Evolutionary conservation across 2,888 invertebrate genomes (phyloP).

Genomic region (Agelastica alni): DNA sequence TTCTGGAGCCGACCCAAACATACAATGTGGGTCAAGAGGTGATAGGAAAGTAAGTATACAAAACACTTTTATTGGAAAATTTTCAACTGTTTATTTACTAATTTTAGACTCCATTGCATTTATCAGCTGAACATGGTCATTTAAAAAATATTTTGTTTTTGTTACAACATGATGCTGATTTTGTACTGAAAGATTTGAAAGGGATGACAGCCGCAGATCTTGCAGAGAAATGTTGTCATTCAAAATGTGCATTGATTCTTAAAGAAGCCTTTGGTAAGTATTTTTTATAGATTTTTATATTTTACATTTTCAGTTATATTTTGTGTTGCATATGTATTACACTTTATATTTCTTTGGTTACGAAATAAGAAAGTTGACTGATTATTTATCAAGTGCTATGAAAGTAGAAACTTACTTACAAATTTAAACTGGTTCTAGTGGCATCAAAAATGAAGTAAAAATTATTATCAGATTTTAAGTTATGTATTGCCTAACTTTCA

Average conservation of each 20-base stretch:
- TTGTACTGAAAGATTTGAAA: slow-evolving; percentile 65
- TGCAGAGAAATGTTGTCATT: slow-evolving; percentile 70
- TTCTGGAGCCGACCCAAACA: slow-evolving; percentile 73
- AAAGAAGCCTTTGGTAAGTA: slow-evolving; percentile 67
- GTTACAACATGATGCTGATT: slow-evolving; percentile 69
- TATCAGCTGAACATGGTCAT: slow-evolving; percentile 81
- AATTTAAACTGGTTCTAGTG: no score
- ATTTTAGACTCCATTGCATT: slow-evolving; percentile 76
- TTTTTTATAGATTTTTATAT: neutral
- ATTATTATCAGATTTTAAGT: no score
- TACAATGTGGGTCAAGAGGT: slow-evolving; percentile 68
- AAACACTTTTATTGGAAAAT: neutral
- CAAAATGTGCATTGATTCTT: slow-evolving; percentile 66
- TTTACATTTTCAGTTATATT: neutral
- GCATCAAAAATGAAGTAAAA: no score
- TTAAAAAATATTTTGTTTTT: slow-evolving; percentile 69
- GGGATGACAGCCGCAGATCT: slow-evolving; percentile 75
- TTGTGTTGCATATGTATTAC: no score
- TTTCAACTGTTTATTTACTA: slow-evolving; percentile 3
- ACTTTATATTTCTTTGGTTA: no score
- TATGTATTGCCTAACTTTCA: no score
- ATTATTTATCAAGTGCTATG: no score
- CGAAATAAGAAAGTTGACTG: no score
- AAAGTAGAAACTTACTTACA: no score
- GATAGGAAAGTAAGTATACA: slow-evolving; percentile 62